phyloP scores from a whole-genome alignment of 2,797 vertebrate genomes.

The Phoeniculus purpureus region DNA sequence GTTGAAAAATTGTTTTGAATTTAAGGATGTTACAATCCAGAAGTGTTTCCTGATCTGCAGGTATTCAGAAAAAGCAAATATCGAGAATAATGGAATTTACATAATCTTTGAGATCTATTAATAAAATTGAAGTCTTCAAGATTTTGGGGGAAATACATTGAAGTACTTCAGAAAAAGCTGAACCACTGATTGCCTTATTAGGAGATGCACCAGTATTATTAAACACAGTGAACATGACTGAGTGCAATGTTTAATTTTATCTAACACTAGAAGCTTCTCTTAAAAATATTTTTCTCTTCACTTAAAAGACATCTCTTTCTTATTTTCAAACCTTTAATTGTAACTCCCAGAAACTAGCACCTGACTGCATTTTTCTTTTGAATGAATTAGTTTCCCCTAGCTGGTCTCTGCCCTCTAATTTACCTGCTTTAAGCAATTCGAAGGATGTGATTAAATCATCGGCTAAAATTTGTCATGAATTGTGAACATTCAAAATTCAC shows the following conservation, averaged over 20 bases:
- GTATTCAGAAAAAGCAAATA: neutral
- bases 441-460: constrained; percentile 18
- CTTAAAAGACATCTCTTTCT: constrained; percentile 13
- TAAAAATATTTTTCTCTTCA: constrained; percentile 13
- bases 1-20: neutral
- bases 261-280: neutral
- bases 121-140: neutral
- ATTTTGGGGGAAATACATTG: neutral
- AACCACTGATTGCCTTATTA: neutral
- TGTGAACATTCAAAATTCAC: neutral
- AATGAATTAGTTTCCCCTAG: constrained; percentile 24
- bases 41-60: neutral
- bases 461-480: neutral
- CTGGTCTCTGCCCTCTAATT: neutral
- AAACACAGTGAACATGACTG: neutral
- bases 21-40: neutral
- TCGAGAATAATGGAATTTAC: neutral
- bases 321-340: neutral
- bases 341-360: constrained; percentile 40
- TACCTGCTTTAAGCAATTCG: neutral
- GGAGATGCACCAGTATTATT: neutral
- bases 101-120: neutral
- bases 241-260: neutral
- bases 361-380: constrained; percentile 12
- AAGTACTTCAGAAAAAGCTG: neutral